Conservation (phyloP, 2,888 invertebrate species). For the Caenorhabditis imperialis region DNA sequence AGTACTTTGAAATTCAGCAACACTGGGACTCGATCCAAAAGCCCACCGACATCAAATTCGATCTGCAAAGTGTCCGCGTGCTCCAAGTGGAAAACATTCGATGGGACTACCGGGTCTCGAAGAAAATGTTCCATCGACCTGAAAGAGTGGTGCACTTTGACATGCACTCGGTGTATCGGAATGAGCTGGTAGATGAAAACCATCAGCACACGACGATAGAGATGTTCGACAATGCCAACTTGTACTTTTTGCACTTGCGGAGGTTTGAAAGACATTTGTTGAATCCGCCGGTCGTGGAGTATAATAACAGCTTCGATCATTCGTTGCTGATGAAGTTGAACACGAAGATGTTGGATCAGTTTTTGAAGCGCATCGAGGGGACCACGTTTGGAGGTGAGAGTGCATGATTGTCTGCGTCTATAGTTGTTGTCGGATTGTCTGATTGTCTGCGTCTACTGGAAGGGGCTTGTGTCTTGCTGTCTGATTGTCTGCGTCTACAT, state of each 20-base stretch:
- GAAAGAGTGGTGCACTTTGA: slow-evolving; percentile 60
- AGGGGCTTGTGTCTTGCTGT: too few species aligned
- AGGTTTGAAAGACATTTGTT: slow-evolving; percentile 52
- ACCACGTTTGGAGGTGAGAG: slow-evolving; percentile 30
- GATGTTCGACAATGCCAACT: slow-evolving; percentile 31
- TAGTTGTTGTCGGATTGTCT: too few species aligned
- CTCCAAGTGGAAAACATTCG: slow-evolving; percentile 42
- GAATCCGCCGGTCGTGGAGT: slow-evolving; percentile 32
- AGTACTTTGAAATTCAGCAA: slow-evolving; percentile 22
- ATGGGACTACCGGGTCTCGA: slow-evolving; percentile 59
- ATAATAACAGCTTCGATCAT: slow-evolving; percentile 43
- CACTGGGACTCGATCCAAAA: slow-evolving; percentile 47
- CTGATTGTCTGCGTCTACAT: too few species aligned
- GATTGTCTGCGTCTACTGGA: too few species aligned
- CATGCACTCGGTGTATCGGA: slow-evolving; percentile 57
- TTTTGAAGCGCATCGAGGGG: slow-evolving; percentile 25
- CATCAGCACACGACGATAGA: slow-evolving; percentile 46
- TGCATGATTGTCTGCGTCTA: too few species aligned
- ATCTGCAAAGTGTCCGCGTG: slow-evolving; percentile 33
- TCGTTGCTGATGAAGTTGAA: slow-evolving; percentile 42
- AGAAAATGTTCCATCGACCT: slow-evolving; percentile 62
- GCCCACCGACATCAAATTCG: slow-evolving; percentile 37
- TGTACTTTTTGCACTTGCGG: slow-evolving; percentile 54
- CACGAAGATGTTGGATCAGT: slow-evolving; percentile 41
- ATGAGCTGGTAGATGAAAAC: slow-evolving; percentile 25